A percentile compares a stretch with the other conserved stretches of the same genome.
Conservation (phyloP, 2,888 invertebrate genomes). For the Erebia aethiops region DNA sequence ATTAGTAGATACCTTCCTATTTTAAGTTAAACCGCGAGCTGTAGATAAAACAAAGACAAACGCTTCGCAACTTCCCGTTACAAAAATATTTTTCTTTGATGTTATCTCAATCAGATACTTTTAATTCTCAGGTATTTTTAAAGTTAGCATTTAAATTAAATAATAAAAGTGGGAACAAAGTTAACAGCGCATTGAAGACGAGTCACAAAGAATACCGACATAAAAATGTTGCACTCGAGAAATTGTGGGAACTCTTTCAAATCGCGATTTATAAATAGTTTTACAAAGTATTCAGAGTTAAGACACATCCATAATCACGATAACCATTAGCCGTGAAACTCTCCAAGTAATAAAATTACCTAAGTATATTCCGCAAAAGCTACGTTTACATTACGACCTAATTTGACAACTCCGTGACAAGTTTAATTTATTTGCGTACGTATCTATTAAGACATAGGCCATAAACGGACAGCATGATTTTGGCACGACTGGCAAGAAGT, state of each 20-base stretch:
- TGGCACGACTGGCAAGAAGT: too few relatives aligned
- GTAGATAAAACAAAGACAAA: background rate
- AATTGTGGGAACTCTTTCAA: constrained; percentile 41
- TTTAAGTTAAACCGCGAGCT: background rate
- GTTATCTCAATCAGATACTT: constrained; percentile 22
- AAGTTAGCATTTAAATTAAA: constrained; percentile 30
- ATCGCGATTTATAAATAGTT: constrained; percentile 39
- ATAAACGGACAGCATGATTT: too few relatives aligned
- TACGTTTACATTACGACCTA: constrained; percentile 19
- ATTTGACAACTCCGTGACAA: background rate
- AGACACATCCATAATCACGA: constrained; percentile 37
- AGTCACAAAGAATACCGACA: constrained; percentile 40
- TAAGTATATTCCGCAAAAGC: constrained; percentile 25
- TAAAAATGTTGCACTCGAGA: constrained; percentile 33
- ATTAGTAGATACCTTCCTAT: too few relatives aligned
- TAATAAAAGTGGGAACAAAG: constrained; percentile 38
- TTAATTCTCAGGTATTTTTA: constrained; percentile 25
- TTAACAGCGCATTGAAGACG: constrained; percentile 37
- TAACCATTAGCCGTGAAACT: constrained; percentile 34
- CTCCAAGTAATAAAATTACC: constrained; percentile 39
- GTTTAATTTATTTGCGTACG: background rate
- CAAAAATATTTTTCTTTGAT: constrained; percentile 21
- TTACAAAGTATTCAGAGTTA: constrained; percentile 32
- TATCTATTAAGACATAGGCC: too few relatives aligned
- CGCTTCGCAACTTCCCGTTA: background rate